Conservation (phyloP, 35 echinoderm and acorn worm genomes). For the Heliocidaris tuberculata region DNA sequence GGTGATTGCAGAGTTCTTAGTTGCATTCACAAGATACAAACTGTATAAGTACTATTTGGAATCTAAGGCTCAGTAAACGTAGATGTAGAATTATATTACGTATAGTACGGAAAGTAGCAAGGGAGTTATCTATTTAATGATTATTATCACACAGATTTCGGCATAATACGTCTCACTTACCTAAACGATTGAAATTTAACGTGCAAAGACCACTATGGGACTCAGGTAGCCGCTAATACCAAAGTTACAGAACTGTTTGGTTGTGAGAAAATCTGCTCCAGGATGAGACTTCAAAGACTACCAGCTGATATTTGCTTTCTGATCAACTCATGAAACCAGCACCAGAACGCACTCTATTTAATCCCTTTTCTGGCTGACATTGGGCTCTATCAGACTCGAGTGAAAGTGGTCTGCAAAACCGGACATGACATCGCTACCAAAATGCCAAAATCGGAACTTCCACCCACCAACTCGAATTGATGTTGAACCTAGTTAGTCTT, state of each 20-base stretch:
- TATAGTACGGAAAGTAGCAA: too few species aligned
- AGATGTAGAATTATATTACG: too few species aligned
- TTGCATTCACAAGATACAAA: too few species aligned
- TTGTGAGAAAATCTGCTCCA: background rate
- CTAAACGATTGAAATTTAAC: background rate
- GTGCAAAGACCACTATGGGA: background rate
- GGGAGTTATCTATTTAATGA: too few species aligned
- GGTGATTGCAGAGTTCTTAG: too few species aligned
- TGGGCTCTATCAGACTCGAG: background rate
- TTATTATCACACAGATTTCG: too few species aligned
- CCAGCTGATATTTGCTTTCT: background rate
- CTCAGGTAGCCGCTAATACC: too few species aligned
- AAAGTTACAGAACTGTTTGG: background rate
- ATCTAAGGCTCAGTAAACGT: too few species aligned
- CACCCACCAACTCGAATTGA: background rate
- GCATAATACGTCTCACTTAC: too few species aligned
- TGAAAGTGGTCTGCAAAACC: slow-evolving; percentile 10
- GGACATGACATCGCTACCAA: background rate
- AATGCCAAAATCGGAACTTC: background rate
- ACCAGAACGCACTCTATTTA: background rate
- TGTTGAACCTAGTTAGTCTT: background rate
- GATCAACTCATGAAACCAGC: background rate
- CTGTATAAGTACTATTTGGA: too few species aligned
- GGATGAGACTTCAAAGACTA: background rate
- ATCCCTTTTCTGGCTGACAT: background rate